Conservation (phyloP, 2,888 invertebrate genomes). For the Phyllotreta striolata region DNA sequence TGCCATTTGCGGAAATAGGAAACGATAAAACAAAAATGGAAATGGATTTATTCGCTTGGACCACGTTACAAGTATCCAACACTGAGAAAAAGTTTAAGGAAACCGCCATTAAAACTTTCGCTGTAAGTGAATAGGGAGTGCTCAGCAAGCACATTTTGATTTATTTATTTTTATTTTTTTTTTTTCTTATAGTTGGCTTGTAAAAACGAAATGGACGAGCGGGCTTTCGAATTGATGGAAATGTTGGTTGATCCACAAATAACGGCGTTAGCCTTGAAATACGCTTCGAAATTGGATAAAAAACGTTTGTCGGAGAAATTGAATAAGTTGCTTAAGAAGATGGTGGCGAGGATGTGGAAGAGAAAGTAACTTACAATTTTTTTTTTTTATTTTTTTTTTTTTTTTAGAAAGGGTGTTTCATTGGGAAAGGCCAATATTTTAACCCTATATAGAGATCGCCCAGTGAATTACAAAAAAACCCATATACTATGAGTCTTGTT, state of each 20-base stretch:
- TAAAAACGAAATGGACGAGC: constrained; percentile 81
- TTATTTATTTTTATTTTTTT: too few species aligned
- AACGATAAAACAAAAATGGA: constrained; percentile 86
- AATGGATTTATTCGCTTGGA: constrained; percentile 73
- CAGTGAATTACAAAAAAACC: too few species aligned
- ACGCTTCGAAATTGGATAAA: constrained; percentile 80
- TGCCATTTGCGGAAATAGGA: constrained; percentile 60
- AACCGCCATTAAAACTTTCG: constrained; percentile 88
- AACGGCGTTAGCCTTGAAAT: constrained; percentile 86
- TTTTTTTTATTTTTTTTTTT: too few species aligned
- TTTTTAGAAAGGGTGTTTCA: too few species aligned
- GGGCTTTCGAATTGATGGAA: constrained; percentile 87
- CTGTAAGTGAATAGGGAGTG: constrained; percentile 66
- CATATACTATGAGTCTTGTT: too few species aligned
- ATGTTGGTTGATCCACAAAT: constrained; percentile 80
- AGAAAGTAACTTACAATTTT: constrained; percentile 30
- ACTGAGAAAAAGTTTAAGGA: constrained; percentile 76
- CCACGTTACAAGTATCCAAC: constrained; percentile 68
- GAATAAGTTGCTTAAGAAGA: constrained; percentile 53
- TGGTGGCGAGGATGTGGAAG: constrained; percentile 42
- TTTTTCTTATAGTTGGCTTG: constrained; percentile 74
- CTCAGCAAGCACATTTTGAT: constrained; percentile 9
- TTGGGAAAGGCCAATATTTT: too few species aligned
- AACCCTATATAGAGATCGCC: too few species aligned
- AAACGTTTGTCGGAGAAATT: constrained; percentile 82